Percentiles rank a stretch among this genome's conserved stretches.
Conservation (phyloP, 1,140 invertebrate species). For the Drosophila lini region DNA sequence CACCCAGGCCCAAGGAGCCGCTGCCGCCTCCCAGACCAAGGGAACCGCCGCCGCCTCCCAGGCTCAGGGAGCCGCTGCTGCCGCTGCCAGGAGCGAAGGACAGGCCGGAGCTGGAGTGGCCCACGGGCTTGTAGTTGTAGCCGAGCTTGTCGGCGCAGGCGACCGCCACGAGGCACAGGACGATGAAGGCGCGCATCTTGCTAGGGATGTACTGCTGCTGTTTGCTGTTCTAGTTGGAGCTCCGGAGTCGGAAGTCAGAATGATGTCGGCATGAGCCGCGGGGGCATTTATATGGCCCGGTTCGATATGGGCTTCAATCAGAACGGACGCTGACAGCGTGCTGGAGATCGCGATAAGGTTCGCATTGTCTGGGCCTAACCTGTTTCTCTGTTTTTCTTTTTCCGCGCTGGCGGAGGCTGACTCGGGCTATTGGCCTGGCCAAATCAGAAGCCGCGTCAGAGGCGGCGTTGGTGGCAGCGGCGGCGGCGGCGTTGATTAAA, state of each 20-base stretch:
- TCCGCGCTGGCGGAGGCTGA: constrained; percentile 36
- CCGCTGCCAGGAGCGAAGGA: constrained; percentile 71
- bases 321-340: constrained; percentile 59
- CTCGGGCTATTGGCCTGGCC: constrained; percentile 22
- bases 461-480: constrained; percentile 29
- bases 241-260: constrained; percentile 71
- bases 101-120: constrained; percentile 67
- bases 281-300: constrained; percentile 64
- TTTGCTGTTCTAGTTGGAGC: constrained; percentile 67
- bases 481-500: constrained; percentile 66
- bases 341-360: constrained; percentile 70
- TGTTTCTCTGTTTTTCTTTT: constrained; percentile 65
- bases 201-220: background rate
- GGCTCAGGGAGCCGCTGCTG: constrained; percentile 6
- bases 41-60: constrained; percentile 31
- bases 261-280: constrained; percentile 51
- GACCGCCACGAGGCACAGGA: constrained; percentile 73
- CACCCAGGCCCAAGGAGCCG: constrained; percentile 24
- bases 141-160: constrained; percentile 73
- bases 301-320: constrained; percentile 62
- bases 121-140: constrained; percentile 79
- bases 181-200: constrained; percentile 72
- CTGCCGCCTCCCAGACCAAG: constrained; percentile 16
- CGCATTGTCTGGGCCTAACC: constrained; percentile 64
- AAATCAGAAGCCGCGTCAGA: constrained; percentile 3